Evolutionary conservation across 2,113 vertebrate species (phyloP).

Genomic region (Copsychus sechellarum): DNA sequence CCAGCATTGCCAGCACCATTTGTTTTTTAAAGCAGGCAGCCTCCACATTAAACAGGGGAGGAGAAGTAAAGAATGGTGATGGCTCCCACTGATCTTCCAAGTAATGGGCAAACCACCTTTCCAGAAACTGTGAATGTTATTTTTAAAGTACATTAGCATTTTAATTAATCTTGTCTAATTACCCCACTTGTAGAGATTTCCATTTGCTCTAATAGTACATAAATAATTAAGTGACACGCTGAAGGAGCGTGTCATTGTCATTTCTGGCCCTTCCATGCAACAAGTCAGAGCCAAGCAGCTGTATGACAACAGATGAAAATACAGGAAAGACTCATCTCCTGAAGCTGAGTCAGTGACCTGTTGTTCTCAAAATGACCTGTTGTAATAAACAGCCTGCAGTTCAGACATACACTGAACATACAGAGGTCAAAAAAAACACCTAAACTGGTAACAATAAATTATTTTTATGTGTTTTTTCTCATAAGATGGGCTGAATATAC

Average conservation of each 20-base stretch:
- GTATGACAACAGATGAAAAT: slow-evolving; percentile 4
- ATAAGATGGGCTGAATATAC: not conserved
- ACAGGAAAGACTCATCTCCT: slow-evolving; percentile 22
- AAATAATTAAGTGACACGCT: slow-evolving; percentile 16
- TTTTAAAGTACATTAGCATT: not conserved
- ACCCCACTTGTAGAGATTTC: not conserved
- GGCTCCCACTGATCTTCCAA: not conserved
- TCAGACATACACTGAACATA: not conserved
- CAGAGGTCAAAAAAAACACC: not conserved
- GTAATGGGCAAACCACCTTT: not conserved
- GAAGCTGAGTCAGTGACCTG: slow-evolving; percentile 53
- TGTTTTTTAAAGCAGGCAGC: not conserved
- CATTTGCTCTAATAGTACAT: not conserved
- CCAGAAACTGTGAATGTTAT: not conserved
- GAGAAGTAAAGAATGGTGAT: not conserved
- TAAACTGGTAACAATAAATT: not conserved
- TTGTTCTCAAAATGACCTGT: slow-evolving; percentile 2
- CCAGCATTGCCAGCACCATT: not conserved
- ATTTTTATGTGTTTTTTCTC: not conserved
- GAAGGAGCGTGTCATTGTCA: not conserved
- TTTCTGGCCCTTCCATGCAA: not conserved
- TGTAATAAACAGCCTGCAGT: slow-evolving; percentile 10
- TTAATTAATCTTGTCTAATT: not conserved
- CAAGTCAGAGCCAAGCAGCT: not conserved
- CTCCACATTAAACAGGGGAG: rapidly evolving